Base-by-base conservation (phyloP, 1,140 invertebrate species). In the Drosophila nasuta region DNA sequence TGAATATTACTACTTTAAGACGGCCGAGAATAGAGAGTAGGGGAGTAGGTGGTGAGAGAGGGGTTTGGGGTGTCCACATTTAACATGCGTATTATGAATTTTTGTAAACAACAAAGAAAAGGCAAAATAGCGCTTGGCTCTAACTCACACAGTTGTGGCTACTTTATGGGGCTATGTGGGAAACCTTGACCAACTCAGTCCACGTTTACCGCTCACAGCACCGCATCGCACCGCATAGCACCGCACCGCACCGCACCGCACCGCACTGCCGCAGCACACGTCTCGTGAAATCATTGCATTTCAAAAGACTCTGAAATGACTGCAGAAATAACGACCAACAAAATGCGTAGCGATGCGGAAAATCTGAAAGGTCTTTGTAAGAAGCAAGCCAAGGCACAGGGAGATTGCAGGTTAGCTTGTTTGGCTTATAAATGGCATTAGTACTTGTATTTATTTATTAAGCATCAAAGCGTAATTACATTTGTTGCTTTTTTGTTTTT, bases 181-280 rank as follows among this genome's bases (percentile, higher is more conserved):
- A 77, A 80, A 83, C 82, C 82, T 87, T 87, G 82, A 87, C 83
- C 80, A 87, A 88, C 82, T 87, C 79, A 86, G 46, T 63, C 54
- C 71, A 43, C 52, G 72, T 65, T 66, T 57, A 33, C 46, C 62
- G 49, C 60, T 56, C 41, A 41, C 45, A 38, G 48, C 56, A 71
- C 62, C 45, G 60, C 69, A 59, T 48, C 30, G 25, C 57, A 56
- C 49, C 30, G 25, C 57, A 56, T 45, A 54, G 60, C 69, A 58
- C 43, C 15, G 25, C 57, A 56, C 49, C 59, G 15, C 6, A 58
- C 25, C n/a, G 6, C 15, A 20, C 15, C 48, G 10, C 56, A 65
- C 43, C 43, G 43, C 64, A 52, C 51, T 60, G 52, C 49, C 52
- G 17, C 20, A 70, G 54, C 60, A 52, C 48, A 57, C 63, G 46